These are phyloP conservation scores for Yasuhikotakia modesta DNA, from an alignment of 2,797 vertebrate genomes.

Conservation along the genomic window DNA sequence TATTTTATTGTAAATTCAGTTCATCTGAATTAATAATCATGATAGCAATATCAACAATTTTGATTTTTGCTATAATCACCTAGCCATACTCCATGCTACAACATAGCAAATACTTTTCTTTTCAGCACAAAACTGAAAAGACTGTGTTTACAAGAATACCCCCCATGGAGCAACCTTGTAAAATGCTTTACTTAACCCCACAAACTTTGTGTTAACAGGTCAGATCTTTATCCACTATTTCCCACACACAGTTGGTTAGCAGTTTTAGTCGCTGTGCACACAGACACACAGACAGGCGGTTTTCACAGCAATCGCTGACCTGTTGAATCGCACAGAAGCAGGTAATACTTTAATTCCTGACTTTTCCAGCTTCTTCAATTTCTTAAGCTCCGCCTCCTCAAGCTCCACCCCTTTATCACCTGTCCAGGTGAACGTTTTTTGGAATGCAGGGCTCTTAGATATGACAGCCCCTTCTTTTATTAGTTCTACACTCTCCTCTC, in stretches of 20 bases:
- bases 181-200: not conserved
- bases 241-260: constrained; percentile 8
- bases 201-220: not conserved
- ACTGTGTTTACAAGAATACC: not conserved
- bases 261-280: constrained; percentile 24
- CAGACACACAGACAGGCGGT: not conserved
- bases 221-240: not conserved
- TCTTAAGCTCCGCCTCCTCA: constrained; percentile 75
- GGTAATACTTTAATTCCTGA: constrained; percentile 88
- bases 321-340: constrained; percentile 84
- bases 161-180: constrained; percentile 24
- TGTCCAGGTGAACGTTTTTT: constrained; percentile 75
- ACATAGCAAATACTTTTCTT: not conserved
- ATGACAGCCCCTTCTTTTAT: constrained; percentile 54
- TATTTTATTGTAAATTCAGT: no score
- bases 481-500: constrained; percentile 41
- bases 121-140: not conserved
- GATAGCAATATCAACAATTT: not conserved
- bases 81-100: not conserved
- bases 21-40: no score
- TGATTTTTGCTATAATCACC: not conserved
- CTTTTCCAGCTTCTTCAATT: constrained; percentile 82
- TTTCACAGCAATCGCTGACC: constrained; percentile 78
- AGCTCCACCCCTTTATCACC: constrained; percentile 57
- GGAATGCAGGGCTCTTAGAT: constrained; percentile 52